These are phyloP conservation scores for Augiades crinisus DNA, from an alignment of 2,888 invertebrate species.

Conservation along the genomic window DNA sequence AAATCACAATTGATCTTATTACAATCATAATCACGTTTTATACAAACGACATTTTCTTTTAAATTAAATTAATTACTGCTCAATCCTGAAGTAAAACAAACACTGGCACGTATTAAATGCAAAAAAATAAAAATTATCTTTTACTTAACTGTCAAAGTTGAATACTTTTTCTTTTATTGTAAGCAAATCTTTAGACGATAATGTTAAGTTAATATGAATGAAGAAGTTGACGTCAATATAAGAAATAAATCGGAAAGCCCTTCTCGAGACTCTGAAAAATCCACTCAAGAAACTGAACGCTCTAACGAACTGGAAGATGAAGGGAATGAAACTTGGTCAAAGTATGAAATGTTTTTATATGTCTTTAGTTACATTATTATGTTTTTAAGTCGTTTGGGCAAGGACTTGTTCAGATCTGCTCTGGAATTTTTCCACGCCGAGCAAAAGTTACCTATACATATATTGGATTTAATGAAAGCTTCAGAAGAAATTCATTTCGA, in stretches of 20 bases:
- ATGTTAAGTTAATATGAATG: constrained; percentile 49
- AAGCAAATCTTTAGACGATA: constrained; percentile 21
- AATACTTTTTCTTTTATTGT: not conserved
- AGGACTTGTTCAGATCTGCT: constrained; percentile 50
- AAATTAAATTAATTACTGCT: too few species aligned
- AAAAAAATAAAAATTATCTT: not conserved
- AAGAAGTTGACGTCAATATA: constrained; percentile 45
- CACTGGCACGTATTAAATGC: too few species aligned
- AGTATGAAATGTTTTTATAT: constrained; percentile 64
- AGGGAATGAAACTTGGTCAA: constrained; percentile 41
- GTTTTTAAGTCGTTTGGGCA: constrained; percentile 54
- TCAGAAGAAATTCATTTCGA: constrained; percentile 47
- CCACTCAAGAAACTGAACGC: constrained; percentile 36
- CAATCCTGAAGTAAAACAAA: too few species aligned
- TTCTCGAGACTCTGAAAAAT: constrained; percentile 17
- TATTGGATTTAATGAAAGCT: constrained; percentile 51
- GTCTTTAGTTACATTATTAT: constrained; percentile 54
- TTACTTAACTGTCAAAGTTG: not conserved
- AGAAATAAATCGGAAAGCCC: constrained; percentile 37
- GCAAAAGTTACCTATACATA: constrained; percentile 51
- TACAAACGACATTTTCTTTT: too few species aligned
- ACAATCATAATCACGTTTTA: too few species aligned
- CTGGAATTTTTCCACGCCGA: constrained; percentile 48
- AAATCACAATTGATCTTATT: too few species aligned
- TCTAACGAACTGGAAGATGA: constrained; percentile 42